phyloP scores from a whole-genome alignment of 2,797 vertebrate genomes.

The Protosalanx chinensis region DNA sequence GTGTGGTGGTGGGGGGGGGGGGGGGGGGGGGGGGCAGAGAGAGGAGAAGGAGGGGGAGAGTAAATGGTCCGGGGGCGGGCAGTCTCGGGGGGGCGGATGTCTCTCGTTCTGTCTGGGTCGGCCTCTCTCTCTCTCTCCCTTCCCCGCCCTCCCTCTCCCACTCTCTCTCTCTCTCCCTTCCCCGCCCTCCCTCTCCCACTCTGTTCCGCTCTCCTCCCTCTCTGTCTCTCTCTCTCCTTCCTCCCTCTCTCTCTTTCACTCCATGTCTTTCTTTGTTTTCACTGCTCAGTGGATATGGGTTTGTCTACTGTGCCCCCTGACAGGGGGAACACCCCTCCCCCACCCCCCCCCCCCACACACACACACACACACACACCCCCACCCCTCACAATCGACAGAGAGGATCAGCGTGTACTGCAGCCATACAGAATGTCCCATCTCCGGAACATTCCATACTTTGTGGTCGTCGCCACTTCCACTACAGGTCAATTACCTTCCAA shows the following conservation, averaged over 20 bases:
- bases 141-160: not conserved
- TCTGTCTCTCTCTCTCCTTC: not conserved
- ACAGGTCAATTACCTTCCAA: conserved; percentile 36
- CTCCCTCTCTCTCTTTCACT: not conserved
- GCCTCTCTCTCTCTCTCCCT: not conserved
- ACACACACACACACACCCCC: too few relatives aligned
- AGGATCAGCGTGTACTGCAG: not conserved
- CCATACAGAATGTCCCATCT: conserved; percentile 12
- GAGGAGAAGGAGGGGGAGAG: too few relatives aligned
- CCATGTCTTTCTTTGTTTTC: not conserved
- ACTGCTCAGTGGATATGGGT: not conserved
- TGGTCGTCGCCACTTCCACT: conserved; percentile 41
- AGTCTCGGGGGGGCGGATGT: not conserved
- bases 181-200: not conserved
- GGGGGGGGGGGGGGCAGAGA: conserved; percentile 15
- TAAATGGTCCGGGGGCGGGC: too few relatives aligned
- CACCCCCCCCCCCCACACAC: not conserved
- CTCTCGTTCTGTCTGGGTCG: conserved; percentile 15
- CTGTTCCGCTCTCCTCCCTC: not conserved
- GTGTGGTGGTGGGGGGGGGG: conserved; percentile 19
- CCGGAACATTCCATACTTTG: conserved; percentile 19
- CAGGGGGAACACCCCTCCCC: conserved; percentile 31
- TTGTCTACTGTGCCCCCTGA: conserved; percentile 3
- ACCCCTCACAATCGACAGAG: too few relatives aligned
- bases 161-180: not conserved